These are phyloP conservation scores for Cololabis saira DNA, from an alignment of 2,113 vertebrate species.

Conservation along the genomic window DNA sequence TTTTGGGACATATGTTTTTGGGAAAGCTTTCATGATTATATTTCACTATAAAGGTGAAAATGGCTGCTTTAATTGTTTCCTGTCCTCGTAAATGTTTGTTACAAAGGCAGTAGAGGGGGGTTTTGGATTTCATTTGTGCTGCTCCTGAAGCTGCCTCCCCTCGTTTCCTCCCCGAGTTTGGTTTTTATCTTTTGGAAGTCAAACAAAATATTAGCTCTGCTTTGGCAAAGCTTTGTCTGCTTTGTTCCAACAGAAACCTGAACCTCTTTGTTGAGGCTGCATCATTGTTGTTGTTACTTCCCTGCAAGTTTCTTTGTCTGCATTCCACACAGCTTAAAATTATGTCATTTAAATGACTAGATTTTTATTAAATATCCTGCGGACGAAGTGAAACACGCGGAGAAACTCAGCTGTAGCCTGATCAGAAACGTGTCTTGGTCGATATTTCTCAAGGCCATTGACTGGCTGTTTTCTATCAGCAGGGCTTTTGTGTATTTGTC, in stretches of 20 bases:
- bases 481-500: slow-evolving; percentile 65
- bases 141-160: slow-evolving; percentile 56
- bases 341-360: slow-evolving; percentile 23
- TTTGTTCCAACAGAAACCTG: slow-evolving; percentile 39
- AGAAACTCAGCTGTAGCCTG: slow-evolving; percentile 26
- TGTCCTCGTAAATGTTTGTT: slow-evolving; percentile 23
- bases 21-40: not conserved
- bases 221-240: slow-evolving; percentile 33
- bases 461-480: slow-evolving; percentile 54
- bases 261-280: slow-evolving; percentile 25
- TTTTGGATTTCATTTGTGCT: slow-evolving; percentile 34
- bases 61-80: not conserved
- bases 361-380: not conserved
- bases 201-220: slow-evolving; percentile 52
- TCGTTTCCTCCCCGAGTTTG: slow-evolving; percentile 51
- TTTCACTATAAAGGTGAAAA: slow-evolving; percentile 1
- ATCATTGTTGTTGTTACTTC: not conserved
- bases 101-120: slow-evolving; percentile 10
- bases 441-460: slow-evolving; percentile 51
- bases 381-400: slow-evolving; percentile 3
- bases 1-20: too few relatives aligned
- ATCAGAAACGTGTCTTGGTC: slow-evolving; percentile 43
- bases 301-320: slow-evolving; percentile 2
- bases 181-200: slow-evolving; percentile 53
- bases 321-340: slow-evolving; percentile 1